Conservation (phyloP, 2,113 vertebrate species). For the Boleophthalmus pectinirostris region DNA sequence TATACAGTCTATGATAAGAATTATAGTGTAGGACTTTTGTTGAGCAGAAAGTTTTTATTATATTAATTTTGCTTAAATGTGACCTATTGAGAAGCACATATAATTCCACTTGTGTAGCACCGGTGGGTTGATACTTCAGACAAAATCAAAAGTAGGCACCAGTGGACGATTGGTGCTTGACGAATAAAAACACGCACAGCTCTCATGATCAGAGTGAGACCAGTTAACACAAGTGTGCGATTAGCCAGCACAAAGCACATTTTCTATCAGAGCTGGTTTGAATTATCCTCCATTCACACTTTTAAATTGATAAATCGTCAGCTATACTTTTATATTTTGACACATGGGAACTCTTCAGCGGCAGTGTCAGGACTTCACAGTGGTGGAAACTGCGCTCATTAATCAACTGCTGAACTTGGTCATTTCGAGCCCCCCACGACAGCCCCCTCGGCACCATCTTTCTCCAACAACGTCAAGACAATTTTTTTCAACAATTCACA, state of each 20-base stretch:
- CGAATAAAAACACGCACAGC: neutral
- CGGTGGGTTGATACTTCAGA: no score
- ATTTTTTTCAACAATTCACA: constrained; percentile 44
- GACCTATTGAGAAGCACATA: no score
- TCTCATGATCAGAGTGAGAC: constrained; percentile 3
- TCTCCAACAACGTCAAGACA: constrained; percentile 61
- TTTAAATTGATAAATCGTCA: constrained; percentile 65
- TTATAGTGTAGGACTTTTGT: no score
- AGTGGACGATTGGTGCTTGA: neutral
- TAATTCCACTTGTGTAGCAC: no score
- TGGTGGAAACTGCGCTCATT: constrained; percentile 70
- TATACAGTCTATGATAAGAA: no score
- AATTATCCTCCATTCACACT: constrained; percentile 27
- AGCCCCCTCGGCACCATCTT: constrained; percentile 73
- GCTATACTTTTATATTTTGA: constrained; percentile 28
- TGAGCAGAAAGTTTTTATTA: no score
- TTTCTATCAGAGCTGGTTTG: neutral
- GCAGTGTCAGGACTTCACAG: constrained; percentile 74
- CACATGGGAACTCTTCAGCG: constrained; percentile 56
- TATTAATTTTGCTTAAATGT: no score
- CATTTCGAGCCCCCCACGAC: constrained; percentile 77
- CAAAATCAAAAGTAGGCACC: no score
- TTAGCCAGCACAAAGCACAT: constrained; percentile 11
- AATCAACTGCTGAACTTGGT: constrained; percentile 79
- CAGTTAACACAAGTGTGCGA: constrained; percentile 9